phyloP scores from a whole-genome alignment of 1,140 invertebrate genomes.

The Apis laboriosa region DNA sequence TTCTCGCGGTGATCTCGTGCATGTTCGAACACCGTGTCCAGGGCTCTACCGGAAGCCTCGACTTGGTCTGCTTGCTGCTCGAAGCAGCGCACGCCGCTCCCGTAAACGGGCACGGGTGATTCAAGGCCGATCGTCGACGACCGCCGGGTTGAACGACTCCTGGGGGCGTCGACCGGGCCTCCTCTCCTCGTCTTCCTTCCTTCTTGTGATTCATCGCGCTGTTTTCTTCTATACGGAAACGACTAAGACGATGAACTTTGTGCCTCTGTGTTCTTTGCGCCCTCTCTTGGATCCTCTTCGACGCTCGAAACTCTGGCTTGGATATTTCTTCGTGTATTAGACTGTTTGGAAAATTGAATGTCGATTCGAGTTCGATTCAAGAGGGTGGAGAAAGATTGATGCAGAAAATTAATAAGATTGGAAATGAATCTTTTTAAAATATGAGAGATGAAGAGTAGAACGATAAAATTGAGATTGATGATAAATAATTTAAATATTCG shows the following conservation, averaged over 20 bases:
- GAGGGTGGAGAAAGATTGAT: not conserved
- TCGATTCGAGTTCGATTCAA: not conserved
- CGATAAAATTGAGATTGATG: too few species aligned
- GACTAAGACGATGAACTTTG: conserved; percentile 31
- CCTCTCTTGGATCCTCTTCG: conserved; percentile 19
- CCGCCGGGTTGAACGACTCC: conserved; percentile 67
- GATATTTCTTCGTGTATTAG: not conserved
- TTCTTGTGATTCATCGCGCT: not conserved
- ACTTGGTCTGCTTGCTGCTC: conserved; percentile 68
- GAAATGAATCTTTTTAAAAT: too few species aligned
- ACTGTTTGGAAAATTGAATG: too few species aligned
- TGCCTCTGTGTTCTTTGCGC: conserved; percentile 13
- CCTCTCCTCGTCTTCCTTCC: conserved; percentile 26
- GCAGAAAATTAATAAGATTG: too few species aligned
- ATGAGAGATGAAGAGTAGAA: too few species aligned
- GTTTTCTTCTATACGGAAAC: conserved; percentile 55
- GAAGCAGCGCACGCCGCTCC: conserved; percentile 60
- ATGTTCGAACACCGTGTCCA: conserved; percentile 53
- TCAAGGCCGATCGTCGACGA: conserved; percentile 76
- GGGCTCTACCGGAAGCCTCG: conserved; percentile 69
- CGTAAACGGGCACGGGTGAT: conserved; percentile 73
- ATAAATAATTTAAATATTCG: too few species aligned
- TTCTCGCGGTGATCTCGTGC: conserved; percentile 21
- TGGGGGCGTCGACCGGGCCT: conserved; percentile 66
- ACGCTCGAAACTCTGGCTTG: not conserved